Conservation (phyloP, 1,140 invertebrate species). For the Thereuonema tuberculata region DNA sequence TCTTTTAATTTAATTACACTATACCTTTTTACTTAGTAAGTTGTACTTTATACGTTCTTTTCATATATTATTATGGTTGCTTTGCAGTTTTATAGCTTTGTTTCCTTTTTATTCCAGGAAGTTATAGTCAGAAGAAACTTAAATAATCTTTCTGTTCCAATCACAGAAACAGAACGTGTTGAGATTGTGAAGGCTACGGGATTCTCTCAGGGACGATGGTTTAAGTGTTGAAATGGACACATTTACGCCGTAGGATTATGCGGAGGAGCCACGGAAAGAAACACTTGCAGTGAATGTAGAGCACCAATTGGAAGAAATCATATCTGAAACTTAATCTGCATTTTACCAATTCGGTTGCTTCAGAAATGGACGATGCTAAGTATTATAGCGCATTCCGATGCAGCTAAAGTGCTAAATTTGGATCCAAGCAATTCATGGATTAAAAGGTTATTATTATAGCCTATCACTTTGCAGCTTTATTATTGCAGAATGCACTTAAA, state of each 20-base stretch:
- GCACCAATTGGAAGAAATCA: slow-evolving; percentile 48
- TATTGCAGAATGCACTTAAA: too few species aligned
- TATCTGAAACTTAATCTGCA: slow-evolving; percentile 38
- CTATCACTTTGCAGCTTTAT: too few species aligned
- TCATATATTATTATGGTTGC: too few species aligned
- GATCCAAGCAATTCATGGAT: too few species aligned
- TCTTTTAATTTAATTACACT: too few species aligned
- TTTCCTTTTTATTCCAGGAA: too few species aligned
- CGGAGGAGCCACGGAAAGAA: slow-evolving; percentile 46
- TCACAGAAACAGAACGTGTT: slow-evolving; percentile 31
- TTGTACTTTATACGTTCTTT: too few species aligned
- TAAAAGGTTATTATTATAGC: too few species aligned
- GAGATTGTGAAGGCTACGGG: slow-evolving; percentile 46
- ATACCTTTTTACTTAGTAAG: too few species aligned
- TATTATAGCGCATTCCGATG: slow-evolving; percentile 27
- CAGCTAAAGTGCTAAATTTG: slow-evolving; percentile 21
- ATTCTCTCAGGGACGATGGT: slow-evolving; percentile 50
- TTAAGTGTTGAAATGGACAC: slow-evolving; percentile 57
- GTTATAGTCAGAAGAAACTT: too few species aligned
- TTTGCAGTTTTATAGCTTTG: too few species aligned
- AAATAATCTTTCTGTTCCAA: too few species aligned
- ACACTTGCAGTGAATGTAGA: slow-evolving; percentile 47
- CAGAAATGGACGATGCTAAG: slow-evolving; percentile 16
- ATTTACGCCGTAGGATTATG: slow-evolving; percentile 53
- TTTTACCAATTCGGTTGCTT: slow-evolving; percentile 37